A percentile compares a stretch with the other conserved stretches of the same genome.
Conservation (phyloP, 2,888 invertebrate genomes). For the Acleris holmiana region DNA sequence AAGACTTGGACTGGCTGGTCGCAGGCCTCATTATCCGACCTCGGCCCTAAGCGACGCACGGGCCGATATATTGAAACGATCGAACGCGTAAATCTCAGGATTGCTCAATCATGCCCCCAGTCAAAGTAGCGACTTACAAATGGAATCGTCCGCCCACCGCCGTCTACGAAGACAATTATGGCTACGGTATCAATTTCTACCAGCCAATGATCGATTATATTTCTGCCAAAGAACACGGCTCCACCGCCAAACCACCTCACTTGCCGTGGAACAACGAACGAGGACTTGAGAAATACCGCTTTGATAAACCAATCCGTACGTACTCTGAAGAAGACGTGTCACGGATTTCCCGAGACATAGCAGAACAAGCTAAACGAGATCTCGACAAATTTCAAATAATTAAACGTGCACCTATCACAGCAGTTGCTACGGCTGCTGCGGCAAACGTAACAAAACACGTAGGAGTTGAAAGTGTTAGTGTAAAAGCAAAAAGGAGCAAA, state of each 20-base stretch:
- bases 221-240: slow-evolving; percentile 86
- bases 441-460: slow-evolving; percentile 87
- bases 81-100: slow-evolving; percentile 58
- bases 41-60: slow-evolving; percentile 57
- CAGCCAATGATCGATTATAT: slow-evolving; percentile 95
- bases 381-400: slow-evolving; percentile 84
- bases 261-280: slow-evolving; percentile 90
- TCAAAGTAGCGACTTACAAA: slow-evolving; percentile 73
- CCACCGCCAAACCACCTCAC: slow-evolving; percentile 83
- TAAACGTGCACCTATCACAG: slow-evolving; percentile 86
- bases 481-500: slow-evolving; percentile 78
- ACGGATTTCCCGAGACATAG: slow-evolving; percentile 86
- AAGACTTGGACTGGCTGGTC: slow-evolving; percentile 63
- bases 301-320: slow-evolving; percentile 85
- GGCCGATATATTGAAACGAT: slow-evolving; percentile 54
- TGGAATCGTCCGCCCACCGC: slow-evolving; percentile 86
- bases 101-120: slow-evolving; percentile 67
- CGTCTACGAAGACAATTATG: slow-evolving; percentile 92
- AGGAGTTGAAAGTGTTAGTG: slow-evolving; percentile 77
- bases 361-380: slow-evolving; percentile 88
- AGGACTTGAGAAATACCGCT: slow-evolving; percentile 87
- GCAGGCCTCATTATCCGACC: slow-evolving; percentile 65
- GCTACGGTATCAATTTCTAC: slow-evolving; percentile 92
- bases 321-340: slow-evolving; percentile 88
- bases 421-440: slow-evolving; percentile 86